Percentiles rank a stretch among this genome's conserved stretches.
These are phyloP conservation scores for Vombatus ursinus DNA, from an alignment of 2,113 vertebrate species.

Conservation along the genomic window DNA sequence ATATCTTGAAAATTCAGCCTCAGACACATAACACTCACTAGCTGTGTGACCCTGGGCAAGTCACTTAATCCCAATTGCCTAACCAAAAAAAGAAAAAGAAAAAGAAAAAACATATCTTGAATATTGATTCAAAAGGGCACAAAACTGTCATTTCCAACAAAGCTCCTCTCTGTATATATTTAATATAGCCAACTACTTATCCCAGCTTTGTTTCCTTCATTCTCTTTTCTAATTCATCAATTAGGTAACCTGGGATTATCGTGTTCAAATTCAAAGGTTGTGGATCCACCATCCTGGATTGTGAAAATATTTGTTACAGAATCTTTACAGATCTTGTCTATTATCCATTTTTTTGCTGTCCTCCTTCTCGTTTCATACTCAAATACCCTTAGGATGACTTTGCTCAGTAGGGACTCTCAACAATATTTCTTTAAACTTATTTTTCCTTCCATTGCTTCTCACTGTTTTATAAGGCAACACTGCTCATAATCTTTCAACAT, in stretches of 20 bases:
- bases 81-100: too few relatives aligned
- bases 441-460: neutral
- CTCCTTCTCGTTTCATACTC: neutral
- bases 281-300: neutral
- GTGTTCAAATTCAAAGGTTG: neutral
- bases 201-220: neutral
- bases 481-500: neutral
- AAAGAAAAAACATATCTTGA: too few relatives aligned
- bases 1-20: too few relatives aligned
- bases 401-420: neutral
- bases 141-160: neutral
- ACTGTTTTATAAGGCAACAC: neutral
- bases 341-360: neutral
- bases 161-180: neutral
- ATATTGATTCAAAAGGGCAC: neutral
- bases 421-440: neutral
- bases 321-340: neutral
- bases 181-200: neutral
- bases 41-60: too few relatives aligned
- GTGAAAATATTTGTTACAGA: neutral
- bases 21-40: too few relatives aligned
- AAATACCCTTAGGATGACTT: neutral
- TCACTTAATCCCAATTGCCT: too few relatives aligned
- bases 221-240: neutral
- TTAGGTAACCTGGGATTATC: neutral